Evolutionary conservation across 2,797 vertebrate species (phyloP).

Genomic region (Sciaenops ocellatus): DNA sequence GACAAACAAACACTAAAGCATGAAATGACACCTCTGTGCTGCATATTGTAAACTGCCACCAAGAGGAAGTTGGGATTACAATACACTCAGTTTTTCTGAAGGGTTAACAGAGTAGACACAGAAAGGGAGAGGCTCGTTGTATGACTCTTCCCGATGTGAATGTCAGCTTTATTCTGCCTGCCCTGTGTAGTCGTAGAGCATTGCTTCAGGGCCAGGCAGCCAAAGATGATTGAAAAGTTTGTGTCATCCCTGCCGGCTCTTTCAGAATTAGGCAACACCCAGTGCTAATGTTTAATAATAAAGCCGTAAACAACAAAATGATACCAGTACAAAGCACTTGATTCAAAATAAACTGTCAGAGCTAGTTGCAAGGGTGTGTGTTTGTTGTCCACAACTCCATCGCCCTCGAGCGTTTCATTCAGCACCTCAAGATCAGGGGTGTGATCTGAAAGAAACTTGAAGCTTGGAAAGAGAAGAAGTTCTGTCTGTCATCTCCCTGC

Average conservation of each 20-base stretch:
- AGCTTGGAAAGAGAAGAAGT: conserved; percentile 16
- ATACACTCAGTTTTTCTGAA: conserved; percentile 17
- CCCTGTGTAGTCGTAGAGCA: conserved; percentile 12
- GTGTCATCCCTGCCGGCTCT: conserved; percentile 22
- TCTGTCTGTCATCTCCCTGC: conserved; percentile 42
- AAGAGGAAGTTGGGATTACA: conserved; percentile 26
- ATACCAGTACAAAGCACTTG: background rate
- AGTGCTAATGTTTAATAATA: conserved; percentile 17
- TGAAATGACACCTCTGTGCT: conserved; percentile 3
- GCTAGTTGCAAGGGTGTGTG: conserved; percentile 11
- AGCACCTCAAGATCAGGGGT: conserved; percentile 7
- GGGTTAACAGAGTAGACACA: conserved; percentile 5
- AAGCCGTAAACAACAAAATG: conserved; percentile 5
- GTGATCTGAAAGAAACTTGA: conserved; percentile 26
- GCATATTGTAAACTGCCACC: background rate
- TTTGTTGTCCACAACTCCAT: conserved; percentile 23
- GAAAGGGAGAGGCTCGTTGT: conserved; percentile 41
- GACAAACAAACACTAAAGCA: background rate
- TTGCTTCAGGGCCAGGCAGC: conserved; percentile 39
- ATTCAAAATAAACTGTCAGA: background rate
- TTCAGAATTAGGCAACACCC: conserved; percentile 48
- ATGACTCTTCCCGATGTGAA: conserved; percentile 45
- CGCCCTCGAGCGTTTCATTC: background rate
- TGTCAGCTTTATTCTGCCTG: conserved; percentile 49
- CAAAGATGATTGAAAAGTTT: conserved; percentile 48